Evolutionary conservation across 2,888 invertebrate genomes (phyloP).

Genomic region (Pollenia griseotomentosa): DNA sequence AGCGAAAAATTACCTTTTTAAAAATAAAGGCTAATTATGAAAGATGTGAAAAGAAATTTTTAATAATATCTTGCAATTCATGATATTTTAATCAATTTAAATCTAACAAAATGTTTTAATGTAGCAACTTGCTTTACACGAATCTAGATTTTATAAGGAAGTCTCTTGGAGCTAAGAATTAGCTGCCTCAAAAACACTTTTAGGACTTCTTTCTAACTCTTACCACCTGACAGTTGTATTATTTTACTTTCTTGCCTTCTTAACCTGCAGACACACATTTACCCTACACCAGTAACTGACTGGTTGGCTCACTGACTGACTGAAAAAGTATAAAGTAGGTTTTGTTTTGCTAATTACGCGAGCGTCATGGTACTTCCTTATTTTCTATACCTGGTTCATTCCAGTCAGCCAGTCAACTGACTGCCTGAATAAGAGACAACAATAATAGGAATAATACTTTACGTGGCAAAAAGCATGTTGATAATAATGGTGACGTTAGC

Average conservation of each 20-base stretch:
- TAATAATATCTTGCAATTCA: no score
- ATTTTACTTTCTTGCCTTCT: neutral
- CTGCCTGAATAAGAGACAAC: neutral
- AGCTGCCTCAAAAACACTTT: no score
- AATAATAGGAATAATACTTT: slow-evolving; percentile 12
- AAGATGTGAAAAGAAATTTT: no score
- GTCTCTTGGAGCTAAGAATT: no score
- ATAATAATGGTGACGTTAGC: slow-evolving; percentile 17
- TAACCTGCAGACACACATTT: neutral
- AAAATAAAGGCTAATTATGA: no score
- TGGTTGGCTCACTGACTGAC: slow-evolving; percentile 35
- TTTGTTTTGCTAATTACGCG: slow-evolving; percentile 62
- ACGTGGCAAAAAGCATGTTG: slow-evolving; percentile 27
- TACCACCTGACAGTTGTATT: neutral
- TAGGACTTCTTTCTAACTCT: neutral
- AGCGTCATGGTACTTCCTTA: slow-evolving; percentile 7
- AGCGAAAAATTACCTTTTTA: neutral
- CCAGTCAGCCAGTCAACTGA: neutral
- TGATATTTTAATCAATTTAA: no score
- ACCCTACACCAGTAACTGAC: neutral
- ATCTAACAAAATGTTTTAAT: no score
- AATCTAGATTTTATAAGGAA: no score
- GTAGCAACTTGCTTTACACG: no score
- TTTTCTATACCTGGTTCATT: neutral
- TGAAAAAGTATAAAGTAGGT: neutral